Evolutionary conservation across 2,888 invertebrate genomes (phyloP).

Genomic region (Philopedon plagiatum): DNA sequence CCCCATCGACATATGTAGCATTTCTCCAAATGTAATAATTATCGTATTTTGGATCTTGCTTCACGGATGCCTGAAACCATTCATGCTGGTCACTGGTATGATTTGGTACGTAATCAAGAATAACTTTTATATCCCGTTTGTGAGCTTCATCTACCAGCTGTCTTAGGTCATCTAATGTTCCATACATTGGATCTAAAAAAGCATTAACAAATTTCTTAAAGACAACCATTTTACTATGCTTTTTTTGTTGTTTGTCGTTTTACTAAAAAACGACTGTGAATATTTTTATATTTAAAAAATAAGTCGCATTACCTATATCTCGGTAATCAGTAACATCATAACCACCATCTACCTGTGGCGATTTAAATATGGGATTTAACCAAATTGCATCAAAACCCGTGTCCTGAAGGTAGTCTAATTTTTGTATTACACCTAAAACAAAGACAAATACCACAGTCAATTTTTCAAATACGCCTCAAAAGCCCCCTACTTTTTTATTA

Average conservation of each 20-base stretch:
- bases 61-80: conserved; percentile 23
- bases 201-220: no score
- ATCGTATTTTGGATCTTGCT: conserved; percentile 2
- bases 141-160: conserved; percentile 54
- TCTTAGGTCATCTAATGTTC: conserved; percentile 81
- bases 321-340: conserved; percentile 88
- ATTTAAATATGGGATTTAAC: conserved; percentile 87
- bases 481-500: not conserved
- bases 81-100: conserved; percentile 28
- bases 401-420: conserved; percentile 66
- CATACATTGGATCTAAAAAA: conserved; percentile 77
- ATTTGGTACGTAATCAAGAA: conserved; percentile 29
- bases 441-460: not conserved
- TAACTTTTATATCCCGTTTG: conserved; percentile 11
- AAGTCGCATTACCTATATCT: conserved; percentile 77
- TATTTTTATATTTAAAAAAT: no score
- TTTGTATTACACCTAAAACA: conserved; percentile 55
- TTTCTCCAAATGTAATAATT: conserved; percentile 26
- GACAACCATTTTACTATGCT: no score
- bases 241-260: no score
- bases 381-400: conserved; percentile 83
- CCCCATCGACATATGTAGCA: conserved; percentile 9
- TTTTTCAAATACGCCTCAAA: not conserved
- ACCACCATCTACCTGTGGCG: conserved; percentile 89
- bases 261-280: no score